These are phyloP conservation scores for Hybognathus amarus DNA, from an alignment of 2,797 vertebrate genomes.

Conservation along the genomic window DNA sequence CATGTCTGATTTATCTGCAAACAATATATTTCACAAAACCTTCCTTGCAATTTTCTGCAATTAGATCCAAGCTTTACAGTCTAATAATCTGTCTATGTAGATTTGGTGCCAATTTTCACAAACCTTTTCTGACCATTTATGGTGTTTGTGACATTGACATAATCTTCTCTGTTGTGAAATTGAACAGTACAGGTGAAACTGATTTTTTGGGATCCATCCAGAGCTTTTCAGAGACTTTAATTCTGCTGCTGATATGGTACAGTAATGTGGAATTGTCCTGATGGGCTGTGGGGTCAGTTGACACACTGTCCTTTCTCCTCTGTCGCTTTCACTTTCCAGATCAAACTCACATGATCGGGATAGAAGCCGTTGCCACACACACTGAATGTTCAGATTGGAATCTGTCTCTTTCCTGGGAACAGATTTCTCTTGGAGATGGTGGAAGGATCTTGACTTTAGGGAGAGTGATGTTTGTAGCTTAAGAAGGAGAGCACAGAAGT, in stretches of 20 bases:
- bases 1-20: not conserved
- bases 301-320: not conserved
- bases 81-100: not conserved
- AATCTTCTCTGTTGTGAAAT: not conserved
- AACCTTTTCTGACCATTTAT: conserved; percentile 46
- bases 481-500: not conserved
- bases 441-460: conserved; percentile 52
- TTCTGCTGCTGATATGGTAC: conserved; percentile 63
- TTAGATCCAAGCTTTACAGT: not conserved
- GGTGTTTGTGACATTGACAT: not conserved
- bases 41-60: not conserved
- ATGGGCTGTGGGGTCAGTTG: conserved; percentile 49
- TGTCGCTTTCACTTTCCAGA: conserved; percentile 53
- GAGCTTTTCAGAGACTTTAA: conserved; percentile 22
- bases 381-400: conserved; percentile 54
- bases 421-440: conserved; percentile 57
- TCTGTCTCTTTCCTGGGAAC: not conserved
- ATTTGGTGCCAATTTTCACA: not conserved
- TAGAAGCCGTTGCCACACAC: conserved; percentile 61
- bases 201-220: conserved; percentile 48
- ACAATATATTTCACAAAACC: not conserved
- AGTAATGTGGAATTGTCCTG: not conserved
- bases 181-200: conserved; percentile 43
- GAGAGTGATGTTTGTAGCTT: conserved; percentile 23
- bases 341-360: conserved; percentile 60